phyloP scores from a whole-genome alignment of 2,888 invertebrate species.

The Folsomia manolachei region DNA sequence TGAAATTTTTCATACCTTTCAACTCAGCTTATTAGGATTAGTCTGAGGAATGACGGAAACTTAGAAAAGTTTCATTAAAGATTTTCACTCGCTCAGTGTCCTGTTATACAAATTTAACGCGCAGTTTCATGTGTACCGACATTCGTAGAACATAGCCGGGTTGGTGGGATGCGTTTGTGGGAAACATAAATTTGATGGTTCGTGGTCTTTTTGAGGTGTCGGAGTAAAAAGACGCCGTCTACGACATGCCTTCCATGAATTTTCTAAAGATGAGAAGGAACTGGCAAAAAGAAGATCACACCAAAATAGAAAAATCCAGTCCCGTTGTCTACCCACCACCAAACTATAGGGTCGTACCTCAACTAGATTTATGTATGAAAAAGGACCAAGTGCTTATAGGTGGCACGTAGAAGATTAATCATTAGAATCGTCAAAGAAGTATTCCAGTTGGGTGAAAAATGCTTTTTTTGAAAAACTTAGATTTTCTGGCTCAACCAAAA shows the following conservation, averaged over 20 bases:
- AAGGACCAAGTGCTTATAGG: too few species aligned
- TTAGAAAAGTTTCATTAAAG: constrained; percentile 22
- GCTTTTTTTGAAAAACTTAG: constrained; percentile 13
- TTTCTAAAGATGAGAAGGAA: background rate
- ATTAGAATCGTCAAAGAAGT: constrained; percentile 20
- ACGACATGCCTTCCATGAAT: background rate
- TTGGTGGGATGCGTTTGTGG: background rate
- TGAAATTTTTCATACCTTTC: constrained; percentile 22
- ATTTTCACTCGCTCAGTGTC: constrained; percentile 1
- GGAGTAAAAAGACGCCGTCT: background rate
- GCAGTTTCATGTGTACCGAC: too few species aligned
- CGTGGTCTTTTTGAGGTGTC: constrained; percentile 1
- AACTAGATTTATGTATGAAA: too few species aligned
- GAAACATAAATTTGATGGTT: constrained; percentile 2
- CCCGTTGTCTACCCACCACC: background rate
- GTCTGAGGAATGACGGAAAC: constrained; percentile 10
- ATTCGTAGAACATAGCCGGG: background rate
- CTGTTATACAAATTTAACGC: too few species aligned
- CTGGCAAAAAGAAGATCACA: background rate
- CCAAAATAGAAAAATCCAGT: constrained; percentile 2
- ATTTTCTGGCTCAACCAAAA: constrained; percentile 7
- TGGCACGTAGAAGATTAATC: constrained; percentile 17
- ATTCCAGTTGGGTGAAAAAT: constrained; percentile 15
- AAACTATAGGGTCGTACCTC: background rate
- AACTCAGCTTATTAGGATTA: constrained; percentile 19